Base-by-base conservation (phyloP, 92 coral and sea anemone genomes). In the Metridium senile region DNA sequence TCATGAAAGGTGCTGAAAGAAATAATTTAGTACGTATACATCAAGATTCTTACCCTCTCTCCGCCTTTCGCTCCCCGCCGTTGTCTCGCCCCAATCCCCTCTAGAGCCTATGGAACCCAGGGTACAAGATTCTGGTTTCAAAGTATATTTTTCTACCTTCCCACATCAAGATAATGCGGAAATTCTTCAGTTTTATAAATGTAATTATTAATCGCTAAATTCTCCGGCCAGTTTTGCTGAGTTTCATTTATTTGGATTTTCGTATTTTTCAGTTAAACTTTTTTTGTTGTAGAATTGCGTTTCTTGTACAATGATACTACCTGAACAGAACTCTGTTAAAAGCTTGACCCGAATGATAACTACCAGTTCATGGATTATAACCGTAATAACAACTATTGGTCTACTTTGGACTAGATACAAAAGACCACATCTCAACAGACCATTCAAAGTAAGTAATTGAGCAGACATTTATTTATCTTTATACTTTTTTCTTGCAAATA, bases 291-390 rank as follows among this genome's bases (percentile, higher is more conserved):
- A 89, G 93, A 80, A 81, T 28, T 10, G 67, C 13, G 65, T 85
- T 22, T 81, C 82, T n/a, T 74, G 75, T 53, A 32, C 81, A 27
- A 53, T 89, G 85, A 39, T 89, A 61, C 78, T 89, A 51, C 93
- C 93, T 1, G 90, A 84, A 0, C 63, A 80, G 6, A 78, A 82
- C 46, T 76, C 87, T 29, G 66, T 89, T 51, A 67, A 76, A 34
- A 81, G 52, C 26, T 74, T 89, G 33, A 76, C 82, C 20, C 84
- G 86, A 7, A 65, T 85, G 58, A 81, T 75, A 82, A 85, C 85
- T 1, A 81, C 83, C 33, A 85, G 80, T 47, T 88, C 78, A 34
- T 85, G 93, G 93, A 35, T 85, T 8, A 72, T 82, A 56, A 78
- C 85, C 64, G 82, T 81, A 49, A n/a, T 84, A 29, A 82, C 90